These are phyloP conservation scores for Crenichthys baileyi DNA, from an alignment of 2,797 vertebrate species.

Conservation along the genomic window DNA sequence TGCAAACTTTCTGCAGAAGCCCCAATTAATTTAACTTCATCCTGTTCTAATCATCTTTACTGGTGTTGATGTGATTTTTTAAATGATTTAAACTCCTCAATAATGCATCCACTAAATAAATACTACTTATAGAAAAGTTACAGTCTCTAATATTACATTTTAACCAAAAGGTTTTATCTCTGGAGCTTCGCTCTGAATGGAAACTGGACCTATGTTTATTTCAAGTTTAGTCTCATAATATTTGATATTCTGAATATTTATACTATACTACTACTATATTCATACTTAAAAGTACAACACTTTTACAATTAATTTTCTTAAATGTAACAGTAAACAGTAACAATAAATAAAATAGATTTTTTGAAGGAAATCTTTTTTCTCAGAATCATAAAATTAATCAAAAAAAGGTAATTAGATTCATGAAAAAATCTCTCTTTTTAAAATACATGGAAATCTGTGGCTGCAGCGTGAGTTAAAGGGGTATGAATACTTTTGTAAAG, in stretches of 20 bases:
- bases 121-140: neutral
- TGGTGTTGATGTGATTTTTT: neutral
- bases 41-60: neutral
- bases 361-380: neutral
- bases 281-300: neutral
- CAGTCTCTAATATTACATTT: neutral
- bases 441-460: neutral
- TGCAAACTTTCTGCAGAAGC: neutral
- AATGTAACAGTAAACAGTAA: too few relatives aligned
- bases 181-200: neutral
- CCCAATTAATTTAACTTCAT: neutral
- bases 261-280: too few relatives aligned
- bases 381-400: neutral
- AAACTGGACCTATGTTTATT: neutral
- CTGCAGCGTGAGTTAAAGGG: neutral
- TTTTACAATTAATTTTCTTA: neutral
- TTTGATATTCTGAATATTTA: neutral
- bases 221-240: neutral
- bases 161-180: neutral
- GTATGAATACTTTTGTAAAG: neutral
- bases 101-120: too few relatives aligned
- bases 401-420: neutral
- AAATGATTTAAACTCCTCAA: neutral
- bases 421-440: neutral
- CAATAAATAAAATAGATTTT: neutral